Conservation (phyloP, 2,113 vertebrate genomes). For the Callospermophilus lateralis region DNA sequence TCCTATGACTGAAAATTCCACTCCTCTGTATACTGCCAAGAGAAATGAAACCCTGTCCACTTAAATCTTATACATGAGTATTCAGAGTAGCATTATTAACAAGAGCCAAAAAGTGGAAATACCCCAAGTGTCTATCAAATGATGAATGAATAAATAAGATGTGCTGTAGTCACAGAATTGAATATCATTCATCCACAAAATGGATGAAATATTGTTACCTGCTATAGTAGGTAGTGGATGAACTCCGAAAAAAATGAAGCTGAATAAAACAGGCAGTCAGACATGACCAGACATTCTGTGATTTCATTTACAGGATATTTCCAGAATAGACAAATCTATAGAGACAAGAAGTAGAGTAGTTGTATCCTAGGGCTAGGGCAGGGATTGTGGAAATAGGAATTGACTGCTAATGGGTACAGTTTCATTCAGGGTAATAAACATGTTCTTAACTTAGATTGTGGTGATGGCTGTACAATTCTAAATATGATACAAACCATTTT, state of each 20-base stretch:
- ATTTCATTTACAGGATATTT: constrained; percentile 61
- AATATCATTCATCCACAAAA: constrained; percentile 45
- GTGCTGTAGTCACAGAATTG: not conserved
- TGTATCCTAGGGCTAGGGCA: not conserved
- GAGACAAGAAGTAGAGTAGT: constrained; percentile 40
- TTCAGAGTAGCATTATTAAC: constrained; percentile 56
- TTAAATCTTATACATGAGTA: constrained; percentile 35
- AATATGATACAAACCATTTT: constrained; percentile 32
- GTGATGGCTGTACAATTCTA: not conserved
- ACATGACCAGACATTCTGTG: constrained; percentile 43
- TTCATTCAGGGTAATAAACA: constrained; percentile 54
- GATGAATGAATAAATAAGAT: constrained; percentile 9
- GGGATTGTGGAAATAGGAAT: not conserved
- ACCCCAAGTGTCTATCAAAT: constrained; percentile 5
- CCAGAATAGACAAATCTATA: constrained; percentile 45
- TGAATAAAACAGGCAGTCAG: constrained; percentile 50
- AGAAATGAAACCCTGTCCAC: constrained; percentile 65
- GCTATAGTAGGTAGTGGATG: not conserved
- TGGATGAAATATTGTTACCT: constrained; percentile 31
- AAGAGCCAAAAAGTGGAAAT: constrained; percentile 51
- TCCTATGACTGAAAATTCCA: constrained; percentile 50
- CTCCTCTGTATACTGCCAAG: constrained; percentile 5
- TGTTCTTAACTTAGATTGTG: constrained; percentile 37
- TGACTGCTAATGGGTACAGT: constrained; percentile 20
- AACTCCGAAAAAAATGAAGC: constrained; percentile 43